Conservation (phyloP, 2,113 vertebrate genomes). For the Halcyon senegalensis region DNA sequence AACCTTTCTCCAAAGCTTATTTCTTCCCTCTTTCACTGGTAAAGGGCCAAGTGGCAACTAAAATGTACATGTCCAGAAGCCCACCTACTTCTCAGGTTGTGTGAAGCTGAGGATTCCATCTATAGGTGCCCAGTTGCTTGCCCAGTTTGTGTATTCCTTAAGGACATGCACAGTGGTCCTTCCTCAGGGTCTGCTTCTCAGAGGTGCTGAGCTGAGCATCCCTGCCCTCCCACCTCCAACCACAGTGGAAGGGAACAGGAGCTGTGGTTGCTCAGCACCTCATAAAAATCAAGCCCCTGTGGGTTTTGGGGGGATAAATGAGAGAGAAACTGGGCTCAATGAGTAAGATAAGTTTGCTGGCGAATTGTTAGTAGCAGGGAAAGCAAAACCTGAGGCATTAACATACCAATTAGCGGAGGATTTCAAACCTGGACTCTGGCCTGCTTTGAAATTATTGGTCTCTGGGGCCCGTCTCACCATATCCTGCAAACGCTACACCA, state of each 20-base stretch:
- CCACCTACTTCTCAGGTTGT: rapidly evolving
- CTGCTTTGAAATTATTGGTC: background rate
- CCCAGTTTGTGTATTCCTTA: background rate
- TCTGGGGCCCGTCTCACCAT: background rate
- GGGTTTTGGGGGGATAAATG: background rate
- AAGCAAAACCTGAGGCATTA: background rate
- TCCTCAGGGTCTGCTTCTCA: background rate
- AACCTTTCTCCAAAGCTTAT: background rate
- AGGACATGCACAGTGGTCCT: rapidly evolving
- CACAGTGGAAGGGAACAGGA: background rate
- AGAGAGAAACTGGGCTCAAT: background rate
- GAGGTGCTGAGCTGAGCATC: background rate
- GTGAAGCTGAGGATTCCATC: background rate
- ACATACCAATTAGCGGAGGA: background rate
- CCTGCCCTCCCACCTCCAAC: background rate
- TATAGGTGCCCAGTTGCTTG: rapidly evolving
- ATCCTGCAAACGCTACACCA: background rate
- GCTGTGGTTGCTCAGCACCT: conserved; percentile 43
- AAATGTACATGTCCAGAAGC: rapidly evolving
- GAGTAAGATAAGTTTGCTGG: background rate
- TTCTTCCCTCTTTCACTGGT: background rate
- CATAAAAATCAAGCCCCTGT: background rate
- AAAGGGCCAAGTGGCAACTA: background rate
- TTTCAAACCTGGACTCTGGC: background rate
- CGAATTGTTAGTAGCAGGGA: background rate